phyloP scores from a whole-genome alignment of 1,140 invertebrate genomes.

The Araneus ventricosus region DNA sequence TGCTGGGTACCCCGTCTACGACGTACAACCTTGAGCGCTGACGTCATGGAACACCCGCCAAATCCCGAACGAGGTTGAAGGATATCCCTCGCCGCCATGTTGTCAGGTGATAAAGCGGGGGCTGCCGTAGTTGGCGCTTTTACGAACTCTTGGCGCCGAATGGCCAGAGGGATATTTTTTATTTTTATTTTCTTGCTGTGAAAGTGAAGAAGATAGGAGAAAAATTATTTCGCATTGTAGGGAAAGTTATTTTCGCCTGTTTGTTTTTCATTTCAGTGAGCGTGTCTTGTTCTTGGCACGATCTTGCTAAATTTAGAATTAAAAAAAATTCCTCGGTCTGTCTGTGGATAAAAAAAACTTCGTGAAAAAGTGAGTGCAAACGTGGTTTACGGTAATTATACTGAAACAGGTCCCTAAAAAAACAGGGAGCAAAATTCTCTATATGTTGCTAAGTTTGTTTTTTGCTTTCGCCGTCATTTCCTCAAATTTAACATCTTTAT shows the following conservation, averaged over 20 bases:
- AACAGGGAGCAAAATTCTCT: background rate
- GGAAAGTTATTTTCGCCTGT: conserved; percentile 45
- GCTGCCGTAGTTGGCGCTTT: background rate
- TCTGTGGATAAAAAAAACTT: background rate
- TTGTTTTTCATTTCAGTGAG: conserved; percentile 22
- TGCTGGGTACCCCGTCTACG: conserved; percentile 68
- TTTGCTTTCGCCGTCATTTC: background rate
- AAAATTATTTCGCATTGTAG: conserved; percentile 36
- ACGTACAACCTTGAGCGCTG: conserved; percentile 73
- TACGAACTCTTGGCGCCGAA: background rate
- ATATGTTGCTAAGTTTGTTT: background rate
- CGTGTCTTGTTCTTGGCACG: conserved; percentile 26
- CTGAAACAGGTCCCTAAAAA: background rate
- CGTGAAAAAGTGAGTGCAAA: background rate
- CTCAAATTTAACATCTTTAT: too few relatives aligned
- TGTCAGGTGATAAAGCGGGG: conserved; percentile 66
- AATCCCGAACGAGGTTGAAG: conserved; percentile 72
- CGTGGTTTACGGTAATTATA: background rate
- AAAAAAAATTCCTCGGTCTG: background rate
- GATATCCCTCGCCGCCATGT: conserved; percentile 73
- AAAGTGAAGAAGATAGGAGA: background rate
- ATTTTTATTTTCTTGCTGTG: background rate
- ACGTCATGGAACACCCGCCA: conserved; percentile 73
- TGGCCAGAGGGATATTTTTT: background rate
- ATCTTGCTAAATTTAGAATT: conserved; percentile 1